Conservation (phyloP, 2,888 invertebrate species). For the Alviniconcha strummeri region DNA sequence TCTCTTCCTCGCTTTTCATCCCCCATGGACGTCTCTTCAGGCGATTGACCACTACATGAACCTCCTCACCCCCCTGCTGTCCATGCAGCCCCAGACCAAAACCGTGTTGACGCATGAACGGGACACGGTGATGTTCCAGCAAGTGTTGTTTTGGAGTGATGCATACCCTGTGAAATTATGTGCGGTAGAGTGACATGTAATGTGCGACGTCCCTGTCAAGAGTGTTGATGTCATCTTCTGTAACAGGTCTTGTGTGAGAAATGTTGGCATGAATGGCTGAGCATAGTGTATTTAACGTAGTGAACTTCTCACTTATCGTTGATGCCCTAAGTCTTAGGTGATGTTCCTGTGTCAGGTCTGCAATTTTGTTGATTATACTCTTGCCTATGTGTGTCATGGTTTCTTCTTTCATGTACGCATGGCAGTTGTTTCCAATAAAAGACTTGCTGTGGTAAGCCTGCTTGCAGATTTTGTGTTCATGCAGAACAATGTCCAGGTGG, state of each 20-base stretch:
- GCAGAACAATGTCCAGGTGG: neutral
- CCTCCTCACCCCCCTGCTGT: slow-evolving; percentile 18
- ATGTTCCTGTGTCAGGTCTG: neutral
- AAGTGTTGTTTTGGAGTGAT: slow-evolving; percentile 17
- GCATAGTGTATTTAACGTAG: neutral
- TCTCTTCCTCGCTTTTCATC: neutral
- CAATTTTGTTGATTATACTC: neutral
- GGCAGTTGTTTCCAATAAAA: neutral
- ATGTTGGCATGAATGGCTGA: neutral
- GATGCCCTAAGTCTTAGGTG: neutral
- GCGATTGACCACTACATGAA: neutral
- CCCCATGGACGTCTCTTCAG: neutral
- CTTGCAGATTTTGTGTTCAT: neutral
- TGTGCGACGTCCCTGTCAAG: neutral
- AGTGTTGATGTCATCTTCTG: neutral
- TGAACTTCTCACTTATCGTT: neutral
- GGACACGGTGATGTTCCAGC: slow-evolving; percentile 11
- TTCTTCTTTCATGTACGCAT: neutral
- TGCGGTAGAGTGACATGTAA: slow-evolving; percentile 10
- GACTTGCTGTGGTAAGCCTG: neutral
- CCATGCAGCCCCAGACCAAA: slow-evolving; percentile 24
- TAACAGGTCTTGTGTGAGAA: neutral
- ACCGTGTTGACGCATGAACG: slow-evolving; percentile 9
- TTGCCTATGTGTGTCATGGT: neutral
- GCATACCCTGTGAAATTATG: neutral